Evolutionary conservation across 1,140 invertebrate genomes (phyloP).

Genomic region (Leptinotarsa texana): DNA sequence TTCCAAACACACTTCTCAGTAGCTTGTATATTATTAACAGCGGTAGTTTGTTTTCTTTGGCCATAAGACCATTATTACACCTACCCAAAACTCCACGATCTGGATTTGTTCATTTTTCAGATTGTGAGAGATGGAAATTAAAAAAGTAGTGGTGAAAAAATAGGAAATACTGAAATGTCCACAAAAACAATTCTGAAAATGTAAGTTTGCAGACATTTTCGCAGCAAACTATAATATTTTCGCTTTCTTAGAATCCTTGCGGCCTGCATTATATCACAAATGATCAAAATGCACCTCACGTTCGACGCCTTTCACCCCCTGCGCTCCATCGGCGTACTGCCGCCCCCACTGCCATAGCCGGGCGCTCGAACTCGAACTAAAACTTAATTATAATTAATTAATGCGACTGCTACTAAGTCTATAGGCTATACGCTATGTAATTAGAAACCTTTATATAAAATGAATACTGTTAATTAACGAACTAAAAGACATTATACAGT

Average conservation of each 20-base stretch:
- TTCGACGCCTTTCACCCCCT: conserved; percentile 24
- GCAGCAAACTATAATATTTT: not conserved
- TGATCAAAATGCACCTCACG: conserved; percentile 32
- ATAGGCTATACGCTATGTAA: conserved; percentile 60
- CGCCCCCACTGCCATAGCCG: conserved; percentile 24
- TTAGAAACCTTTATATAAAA: conserved; percentile 66
- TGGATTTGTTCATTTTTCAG: too few relatives aligned
- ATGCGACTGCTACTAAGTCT: conserved; percentile 63
- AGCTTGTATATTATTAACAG: too few relatives aligned
- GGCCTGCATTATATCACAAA: conserved; percentile 31
- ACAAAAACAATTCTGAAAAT: too few relatives aligned
- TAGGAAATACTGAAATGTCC: too few relatives aligned
- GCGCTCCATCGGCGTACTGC: not conserved
- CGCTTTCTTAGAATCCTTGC: conserved; percentile 16
- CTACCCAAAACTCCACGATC: too few relatives aligned
- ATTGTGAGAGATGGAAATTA: too few relatives aligned
- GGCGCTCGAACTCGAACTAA: conserved; percentile 66
- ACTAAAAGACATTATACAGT: conserved; percentile 62
- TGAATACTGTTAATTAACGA: conserved; percentile 65
- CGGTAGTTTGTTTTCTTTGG: too few relatives aligned
- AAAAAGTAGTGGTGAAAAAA: too few relatives aligned
- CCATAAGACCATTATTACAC: too few relatives aligned
- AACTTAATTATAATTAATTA: conserved; percentile 82
- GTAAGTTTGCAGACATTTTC: too few relatives aligned
- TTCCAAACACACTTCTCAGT: too few relatives aligned